phyloP scores from a whole-genome alignment of 2,797 vertebrate species.

The Melanotaenia parkinsoni region DNA sequence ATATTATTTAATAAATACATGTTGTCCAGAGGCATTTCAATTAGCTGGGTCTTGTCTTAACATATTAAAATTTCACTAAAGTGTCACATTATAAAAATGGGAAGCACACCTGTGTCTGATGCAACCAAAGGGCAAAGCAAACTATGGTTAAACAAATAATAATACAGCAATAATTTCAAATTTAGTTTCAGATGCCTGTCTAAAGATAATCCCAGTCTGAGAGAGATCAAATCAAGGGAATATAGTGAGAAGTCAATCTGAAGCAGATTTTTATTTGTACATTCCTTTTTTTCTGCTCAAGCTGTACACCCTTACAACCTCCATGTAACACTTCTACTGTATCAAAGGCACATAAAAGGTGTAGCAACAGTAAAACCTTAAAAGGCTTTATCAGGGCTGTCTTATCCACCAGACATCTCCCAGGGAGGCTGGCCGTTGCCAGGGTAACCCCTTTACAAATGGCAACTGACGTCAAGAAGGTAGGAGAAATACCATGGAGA shows the following conservation, averaged over 20 bases:
- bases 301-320: constrained; percentile 28
- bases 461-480: constrained; percentile 93
- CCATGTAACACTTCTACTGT: constrained; percentile 65
- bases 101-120: constrained; percentile 13
- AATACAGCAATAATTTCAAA: constrained; percentile 32
- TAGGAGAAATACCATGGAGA: constrained; percentile 89
- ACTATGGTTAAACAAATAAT: constrained; percentile 33
- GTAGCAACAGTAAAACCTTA: constrained; percentile 82
- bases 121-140: constrained; percentile 1
- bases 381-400: constrained; percentile 85
- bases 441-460: constrained; percentile 92
- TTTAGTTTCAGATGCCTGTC: constrained; percentile 50
- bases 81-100: constrained; percentile 29
- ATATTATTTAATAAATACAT: constrained; percentile 18
- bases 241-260: constrained; percentile 46
- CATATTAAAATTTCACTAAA: constrained; percentile 19
- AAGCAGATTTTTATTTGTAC: constrained; percentile 38
- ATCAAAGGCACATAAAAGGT: constrained; percentile 82
- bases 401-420: constrained; percentile 89
- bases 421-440: constrained; percentile 90
- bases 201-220: constrained; percentile 39
- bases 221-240: constrained; percentile 56
- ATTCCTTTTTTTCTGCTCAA: constrained; percentile 47
- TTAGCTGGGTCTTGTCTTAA: constrained; percentile 4
- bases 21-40: constrained; percentile 2